Base-by-base conservation (phyloP, 2,888 invertebrate genomes). In the Drosophila neonasuta region DNA sequence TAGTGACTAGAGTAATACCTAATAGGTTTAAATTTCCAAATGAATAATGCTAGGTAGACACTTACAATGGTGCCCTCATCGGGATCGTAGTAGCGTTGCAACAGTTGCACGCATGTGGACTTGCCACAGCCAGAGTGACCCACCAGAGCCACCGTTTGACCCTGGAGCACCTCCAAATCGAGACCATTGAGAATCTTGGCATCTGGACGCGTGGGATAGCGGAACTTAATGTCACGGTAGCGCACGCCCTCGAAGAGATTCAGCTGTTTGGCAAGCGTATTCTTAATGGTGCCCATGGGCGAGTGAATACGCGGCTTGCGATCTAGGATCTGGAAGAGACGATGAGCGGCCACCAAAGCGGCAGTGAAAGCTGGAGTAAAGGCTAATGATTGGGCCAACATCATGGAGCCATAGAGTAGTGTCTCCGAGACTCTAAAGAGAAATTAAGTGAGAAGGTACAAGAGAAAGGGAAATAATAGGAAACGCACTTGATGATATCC, bases 41-140 rank as follows among this genome's bases (percentile, higher is more conserved):
- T 34, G 2, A 36, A n/a, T 5, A 11, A n/a, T n/a, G n/a, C 11
- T 5, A 36, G 0, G 0, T 11, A 11, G 2, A 2, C n/a, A 36
- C 90, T 92, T 80, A 94, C 94, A 88, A 95, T 93, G 45, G 82
- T 90, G 1, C 95, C 95, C 9, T 92, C 93, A 60, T 93, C 94
- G 41, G 96, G 94, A 88, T 96, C 96, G 86, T 97, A 97, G 55
- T 95, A 93, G 55, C 97, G 91, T 89, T 96, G 95, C 79, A 97
- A 90, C 36, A 97, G 90, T 82, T 96, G 96, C 71, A 96, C 94
- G 51, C 95, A 94, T 0, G 96, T 96, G 0, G 95, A 96, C 90
- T 96, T 96, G 44, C 96, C 96, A 88, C 96, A 96, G 20, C 96
- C 96, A 71, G 94, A 94, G 64, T 94, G 94, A 0, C 94, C 95